Conservation (phyloP, 2,113 vertebrate genomes). For the Lepisosteus oculatus region DNA sequence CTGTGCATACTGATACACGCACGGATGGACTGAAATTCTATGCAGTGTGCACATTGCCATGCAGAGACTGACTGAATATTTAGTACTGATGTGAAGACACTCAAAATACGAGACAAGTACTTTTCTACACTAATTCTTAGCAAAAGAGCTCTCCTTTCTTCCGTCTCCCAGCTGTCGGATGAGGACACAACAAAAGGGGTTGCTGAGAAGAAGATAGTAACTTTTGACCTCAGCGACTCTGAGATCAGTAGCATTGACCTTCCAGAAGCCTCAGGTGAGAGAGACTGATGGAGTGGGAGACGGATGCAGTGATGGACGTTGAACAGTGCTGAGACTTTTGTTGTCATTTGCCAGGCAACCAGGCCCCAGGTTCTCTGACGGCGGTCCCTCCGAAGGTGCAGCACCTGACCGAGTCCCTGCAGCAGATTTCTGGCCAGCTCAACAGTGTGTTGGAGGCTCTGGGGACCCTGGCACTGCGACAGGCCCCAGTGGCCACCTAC, state of each 20-base stretch:
- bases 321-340: no score
- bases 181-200: constrained; percentile 57
- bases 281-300: background rate
- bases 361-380: constrained; percentile 9
- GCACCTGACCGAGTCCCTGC: constrained; percentile 71
- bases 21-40: no score
- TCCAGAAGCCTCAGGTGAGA: accelerated
- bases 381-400: constrained; percentile 68
- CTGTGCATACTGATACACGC: no score
- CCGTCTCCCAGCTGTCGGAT: constrained; percentile 62
- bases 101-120: no score
- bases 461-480: constrained; percentile 54
- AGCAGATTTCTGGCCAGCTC: constrained; percentile 77
- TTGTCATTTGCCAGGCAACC: constrained; percentile 21
- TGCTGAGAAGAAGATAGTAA: constrained; percentile 69
- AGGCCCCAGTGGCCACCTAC: constrained; percentile 24
- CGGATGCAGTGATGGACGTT: no score
- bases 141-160: background rate
- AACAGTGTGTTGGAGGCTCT: constrained; percentile 67
- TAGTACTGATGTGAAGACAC: no score
- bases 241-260: constrained; percentile 68
- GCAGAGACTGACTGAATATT: no score
- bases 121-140: background rate
- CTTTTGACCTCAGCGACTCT: constrained; percentile 79
- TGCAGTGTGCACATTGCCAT: no score